Evolutionary conservation across 2,797 vertebrate species (phyloP).

Genomic region (Novumbra hubbsi): DNA sequence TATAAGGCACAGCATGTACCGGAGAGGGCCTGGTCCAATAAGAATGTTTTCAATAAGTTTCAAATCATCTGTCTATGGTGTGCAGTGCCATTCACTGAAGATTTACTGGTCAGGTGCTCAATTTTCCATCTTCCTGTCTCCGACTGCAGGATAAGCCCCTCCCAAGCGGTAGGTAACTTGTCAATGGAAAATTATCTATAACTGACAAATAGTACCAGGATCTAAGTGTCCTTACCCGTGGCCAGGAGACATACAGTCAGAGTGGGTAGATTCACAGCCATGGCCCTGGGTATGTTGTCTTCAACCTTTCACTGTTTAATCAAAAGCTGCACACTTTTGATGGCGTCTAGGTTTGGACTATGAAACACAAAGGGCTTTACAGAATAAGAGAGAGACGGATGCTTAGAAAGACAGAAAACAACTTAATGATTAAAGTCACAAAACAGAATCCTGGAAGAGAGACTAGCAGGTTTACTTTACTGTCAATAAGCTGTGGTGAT

Average conservation of each 20-base stretch:
- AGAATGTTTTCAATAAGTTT: not conserved
- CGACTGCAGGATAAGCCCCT: not conserved
- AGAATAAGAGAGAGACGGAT: not conserved
- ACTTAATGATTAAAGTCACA: not conserved
- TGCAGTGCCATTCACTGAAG: too few species aligned
- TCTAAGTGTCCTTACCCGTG: slow-evolving; percentile 46
- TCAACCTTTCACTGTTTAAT: not conserved
- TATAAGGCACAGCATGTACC: not conserved
- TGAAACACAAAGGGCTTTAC: not conserved
- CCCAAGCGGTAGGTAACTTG: not conserved
- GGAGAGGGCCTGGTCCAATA: not conserved
- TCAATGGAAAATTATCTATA: not conserved
- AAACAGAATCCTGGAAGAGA: not conserved
- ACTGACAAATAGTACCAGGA: not conserved
- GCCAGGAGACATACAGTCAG: slow-evolving; percentile 46
- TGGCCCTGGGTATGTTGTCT: slow-evolving; percentile 15
- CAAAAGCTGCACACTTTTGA: not conserved
- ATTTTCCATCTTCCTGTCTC: too few species aligned
- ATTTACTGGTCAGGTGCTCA: too few species aligned
- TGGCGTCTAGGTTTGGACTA: not conserved
- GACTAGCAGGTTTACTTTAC: not conserved
- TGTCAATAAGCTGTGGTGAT: not conserved
- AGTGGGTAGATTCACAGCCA: slow-evolving; percentile 28
- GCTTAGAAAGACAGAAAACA: not conserved
- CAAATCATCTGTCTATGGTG: too few species aligned